Evolutionary conservation across 2,797 vertebrate species (phyloP).

Genomic region (Lepus townsendii): DNA sequence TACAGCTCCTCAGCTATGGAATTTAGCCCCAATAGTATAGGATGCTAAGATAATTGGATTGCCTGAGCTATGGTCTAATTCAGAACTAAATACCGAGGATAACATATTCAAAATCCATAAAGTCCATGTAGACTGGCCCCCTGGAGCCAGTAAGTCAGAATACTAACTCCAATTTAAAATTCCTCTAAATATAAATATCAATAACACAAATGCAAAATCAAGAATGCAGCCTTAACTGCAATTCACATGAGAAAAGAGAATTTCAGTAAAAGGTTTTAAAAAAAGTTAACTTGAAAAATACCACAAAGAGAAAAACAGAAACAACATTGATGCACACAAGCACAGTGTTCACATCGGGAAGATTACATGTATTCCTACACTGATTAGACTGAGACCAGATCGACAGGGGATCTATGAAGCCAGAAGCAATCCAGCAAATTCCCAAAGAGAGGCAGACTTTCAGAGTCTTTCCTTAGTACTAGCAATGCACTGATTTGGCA

Average conservation of each 20-base stretch:
- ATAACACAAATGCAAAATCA: neutral
- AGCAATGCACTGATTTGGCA: neutral
- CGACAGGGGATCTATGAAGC: neutral
- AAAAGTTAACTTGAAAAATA: constrained; percentile 17
- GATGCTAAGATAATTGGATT: constrained; percentile 5
- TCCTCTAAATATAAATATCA: constrained; percentile 12
- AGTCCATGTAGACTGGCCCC: neutral
- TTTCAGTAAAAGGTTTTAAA: neutral
- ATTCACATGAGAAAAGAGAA: neutral
- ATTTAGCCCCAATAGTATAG: neutral
- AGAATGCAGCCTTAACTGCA: neutral
- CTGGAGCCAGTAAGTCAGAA: neutral
- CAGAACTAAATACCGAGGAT: neutral
- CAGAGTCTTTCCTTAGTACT: neutral
- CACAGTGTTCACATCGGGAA: neutral
- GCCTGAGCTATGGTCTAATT: neutral
- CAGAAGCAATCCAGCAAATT: neutral
- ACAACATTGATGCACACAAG: neutral
- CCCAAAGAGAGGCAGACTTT: neutral
- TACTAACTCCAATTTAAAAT: neutral
- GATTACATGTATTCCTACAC: neutral
- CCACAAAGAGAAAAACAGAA: neutral
- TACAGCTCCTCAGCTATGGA: neutral
- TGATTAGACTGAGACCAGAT: neutral
- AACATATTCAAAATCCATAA: neutral